Evolutionary conservation across 1,140 invertebrate genomes (phyloP).

Genomic region (Manduca sexta): DNA sequence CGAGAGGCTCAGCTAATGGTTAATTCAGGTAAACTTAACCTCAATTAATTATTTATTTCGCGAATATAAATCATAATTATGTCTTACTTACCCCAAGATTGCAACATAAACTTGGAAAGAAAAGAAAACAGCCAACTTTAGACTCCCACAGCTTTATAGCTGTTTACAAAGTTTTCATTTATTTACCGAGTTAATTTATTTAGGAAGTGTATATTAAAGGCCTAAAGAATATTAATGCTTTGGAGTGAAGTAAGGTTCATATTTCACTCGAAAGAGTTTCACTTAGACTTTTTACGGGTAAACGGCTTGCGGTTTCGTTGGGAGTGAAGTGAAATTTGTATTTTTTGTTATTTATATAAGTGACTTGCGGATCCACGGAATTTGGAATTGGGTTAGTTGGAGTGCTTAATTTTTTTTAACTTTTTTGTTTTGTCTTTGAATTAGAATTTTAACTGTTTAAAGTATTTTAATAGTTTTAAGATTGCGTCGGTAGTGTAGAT

Average conservation of each 20-base stretch:
- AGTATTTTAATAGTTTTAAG: too few species aligned
- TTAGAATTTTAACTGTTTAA: too few species aligned
- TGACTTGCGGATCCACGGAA: too few species aligned
- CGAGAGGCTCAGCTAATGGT: too few species aligned
- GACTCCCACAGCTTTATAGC: slow-evolving; percentile 12
- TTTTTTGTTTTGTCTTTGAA: too few species aligned
- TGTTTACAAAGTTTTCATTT: slow-evolving; percentile 20
- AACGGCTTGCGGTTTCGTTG: background rate
- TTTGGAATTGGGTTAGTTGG: background rate
- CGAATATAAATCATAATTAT: too few species aligned
- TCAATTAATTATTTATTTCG: too few species aligned
- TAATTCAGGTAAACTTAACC: too few species aligned
- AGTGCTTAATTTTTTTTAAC: too few species aligned
- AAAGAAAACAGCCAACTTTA: slow-evolving; percentile 12
- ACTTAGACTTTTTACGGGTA: slow-evolving; percentile 4
- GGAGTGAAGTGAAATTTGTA: background rate
- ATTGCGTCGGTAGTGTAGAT: too few species aligned
- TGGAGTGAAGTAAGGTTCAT: slow-evolving; percentile 30
- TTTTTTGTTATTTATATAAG: background rate
- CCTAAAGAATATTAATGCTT: slow-evolving; percentile 45
- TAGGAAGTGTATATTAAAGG: slow-evolving; percentile 46
- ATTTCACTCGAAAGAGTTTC: slow-evolving; percentile 27
- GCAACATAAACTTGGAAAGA: slow-evolving; percentile 16
- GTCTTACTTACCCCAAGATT: slow-evolving; percentile 9
- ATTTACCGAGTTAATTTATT: slow-evolving; percentile 55